Percentiles rank a stretch among this genome's conserved stretches.
Evolutionary conservation across 2,888 invertebrate genomes (phyloP).

Genomic region (Prostheceraeus crozeri): DNA sequence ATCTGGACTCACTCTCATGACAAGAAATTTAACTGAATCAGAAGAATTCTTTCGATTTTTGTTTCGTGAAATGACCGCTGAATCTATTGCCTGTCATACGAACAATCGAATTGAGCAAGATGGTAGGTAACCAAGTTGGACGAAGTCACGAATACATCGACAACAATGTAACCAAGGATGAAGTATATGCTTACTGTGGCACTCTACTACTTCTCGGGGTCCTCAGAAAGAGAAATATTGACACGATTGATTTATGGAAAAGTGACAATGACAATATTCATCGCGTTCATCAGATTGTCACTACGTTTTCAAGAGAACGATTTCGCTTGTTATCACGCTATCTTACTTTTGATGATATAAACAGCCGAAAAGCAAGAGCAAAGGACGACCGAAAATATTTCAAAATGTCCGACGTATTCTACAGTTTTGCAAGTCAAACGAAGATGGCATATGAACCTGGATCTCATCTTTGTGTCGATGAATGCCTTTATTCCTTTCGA

Average conservation of each 20-base stretch:
- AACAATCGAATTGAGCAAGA: slow-evolving; percentile 12
- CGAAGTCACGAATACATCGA: slow-evolving; percentile 25
- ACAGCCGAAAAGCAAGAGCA: background rate
- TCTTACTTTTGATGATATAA: slow-evolving; percentile 12
- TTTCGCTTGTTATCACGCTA: slow-evolving; percentile 20
- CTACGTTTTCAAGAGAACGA: slow-evolving; percentile 29
- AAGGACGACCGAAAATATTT: slow-evolving; percentile 7
- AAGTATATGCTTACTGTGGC: slow-evolving; percentile 27
- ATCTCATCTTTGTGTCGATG: slow-evolving; percentile 12
- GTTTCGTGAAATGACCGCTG: background rate
- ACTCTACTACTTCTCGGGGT: slow-evolving; percentile 12
- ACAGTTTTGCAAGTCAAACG: slow-evolving; percentile 4
- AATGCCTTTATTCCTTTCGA: slow-evolving; percentile 19
- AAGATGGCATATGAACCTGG: slow-evolving; percentile 4
- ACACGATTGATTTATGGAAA: slow-evolving; percentile 24
- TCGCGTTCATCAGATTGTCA: slow-evolving; percentile 25
- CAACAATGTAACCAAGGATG: slow-evolving; percentile 8
- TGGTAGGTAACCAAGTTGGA: no score
- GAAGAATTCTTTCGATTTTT: slow-evolving; percentile 27
- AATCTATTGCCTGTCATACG: slow-evolving; percentile 14
- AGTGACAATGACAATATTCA: slow-evolving; percentile 18
- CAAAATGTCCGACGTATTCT: background rate
- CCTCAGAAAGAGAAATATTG: slow-evolving; percentile 5
- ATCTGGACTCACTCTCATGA: slow-evolving; percentile 8
- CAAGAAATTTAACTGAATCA: slow-evolving; percentile 19